These are phyloP conservation scores for Liparis tanakae DNA, from an alignment of 2,797 vertebrate genomes.

Conservation along the genomic window DNA sequence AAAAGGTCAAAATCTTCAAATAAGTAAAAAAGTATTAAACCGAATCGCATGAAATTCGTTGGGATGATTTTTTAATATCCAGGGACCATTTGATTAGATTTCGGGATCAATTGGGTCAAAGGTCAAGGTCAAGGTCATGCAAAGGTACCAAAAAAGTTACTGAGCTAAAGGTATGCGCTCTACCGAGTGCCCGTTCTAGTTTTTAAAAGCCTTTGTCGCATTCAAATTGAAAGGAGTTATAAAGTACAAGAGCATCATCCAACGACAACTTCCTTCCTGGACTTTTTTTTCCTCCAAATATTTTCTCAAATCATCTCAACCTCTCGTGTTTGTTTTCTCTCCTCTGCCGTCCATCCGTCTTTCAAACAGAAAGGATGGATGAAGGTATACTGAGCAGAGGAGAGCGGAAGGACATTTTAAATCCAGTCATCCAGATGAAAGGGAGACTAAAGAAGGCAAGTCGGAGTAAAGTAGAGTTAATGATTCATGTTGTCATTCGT, in stretches of 20 bases:
- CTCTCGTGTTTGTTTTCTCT: neutral
- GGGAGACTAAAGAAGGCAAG: conserved; percentile 61
- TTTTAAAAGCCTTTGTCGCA: neutral
- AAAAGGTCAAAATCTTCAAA: no score
- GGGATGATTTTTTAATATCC: no score
- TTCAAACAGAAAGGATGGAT: conserved; percentile 40
- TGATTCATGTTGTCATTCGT: conserved; percentile 69
- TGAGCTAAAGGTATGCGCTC: no score
- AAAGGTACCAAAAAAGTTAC: no score
- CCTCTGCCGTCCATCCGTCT: conserved; percentile 31
- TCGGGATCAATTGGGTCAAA: no score
- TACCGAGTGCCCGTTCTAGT: no score
- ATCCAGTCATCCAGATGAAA: conserved; percentile 61
- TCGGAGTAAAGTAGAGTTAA: conserved; percentile 53
- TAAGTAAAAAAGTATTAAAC: no score
- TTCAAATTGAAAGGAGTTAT: neutral
- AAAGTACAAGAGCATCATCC: neutral
- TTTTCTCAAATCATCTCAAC: neutral
- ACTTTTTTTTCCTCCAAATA: conserved; percentile 7
- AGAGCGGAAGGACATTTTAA: conserved; percentile 54
- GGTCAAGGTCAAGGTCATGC: no score
- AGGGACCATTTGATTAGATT: no score
- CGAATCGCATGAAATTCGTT: no score
- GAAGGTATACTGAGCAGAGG: conserved; percentile 17
- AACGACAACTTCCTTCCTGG: neutral